Conservation (phyloP, 2,113 vertebrate species). For the Ceyx cyanopectus region DNA sequence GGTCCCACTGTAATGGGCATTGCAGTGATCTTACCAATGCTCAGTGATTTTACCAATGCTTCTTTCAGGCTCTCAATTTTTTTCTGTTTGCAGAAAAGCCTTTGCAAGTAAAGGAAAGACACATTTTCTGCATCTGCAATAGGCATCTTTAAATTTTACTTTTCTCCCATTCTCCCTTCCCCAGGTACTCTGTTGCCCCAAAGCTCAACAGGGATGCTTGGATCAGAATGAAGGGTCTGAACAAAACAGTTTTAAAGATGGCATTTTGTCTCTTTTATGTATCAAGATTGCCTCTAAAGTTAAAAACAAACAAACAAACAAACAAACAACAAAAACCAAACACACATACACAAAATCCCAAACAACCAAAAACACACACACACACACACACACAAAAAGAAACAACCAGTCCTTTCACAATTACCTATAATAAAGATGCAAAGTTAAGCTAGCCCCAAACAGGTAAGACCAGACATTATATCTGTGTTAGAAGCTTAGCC, state of each 20-base stretch:
- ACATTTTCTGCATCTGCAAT: background rate
- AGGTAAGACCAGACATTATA: background rate
- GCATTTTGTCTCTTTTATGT: background rate
- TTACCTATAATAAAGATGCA: background rate
- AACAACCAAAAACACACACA: no score
- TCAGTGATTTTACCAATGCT: background rate
- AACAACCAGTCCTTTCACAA: background rate
- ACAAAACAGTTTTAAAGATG: background rate
- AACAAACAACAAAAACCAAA: background rate
- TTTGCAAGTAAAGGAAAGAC: background rate
- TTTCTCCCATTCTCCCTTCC: background rate
- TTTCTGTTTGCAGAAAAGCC: background rate
- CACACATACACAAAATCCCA: background rate
- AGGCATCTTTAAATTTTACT: background rate
- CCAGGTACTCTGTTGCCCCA: background rate
- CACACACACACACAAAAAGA: background rate
- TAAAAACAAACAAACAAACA: background rate
- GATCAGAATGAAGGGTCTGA: background rate
- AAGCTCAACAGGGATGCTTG: background rate
- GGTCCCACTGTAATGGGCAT: rapidly evolving
- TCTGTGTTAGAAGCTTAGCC: background rate
- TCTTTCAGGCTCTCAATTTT: background rate
- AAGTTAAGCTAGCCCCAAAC: background rate
- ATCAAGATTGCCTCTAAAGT: background rate
- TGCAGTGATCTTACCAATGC: background rate